Conservation (phyloP, 2,888 invertebrate species). For the Operophtera brumata region DNA sequence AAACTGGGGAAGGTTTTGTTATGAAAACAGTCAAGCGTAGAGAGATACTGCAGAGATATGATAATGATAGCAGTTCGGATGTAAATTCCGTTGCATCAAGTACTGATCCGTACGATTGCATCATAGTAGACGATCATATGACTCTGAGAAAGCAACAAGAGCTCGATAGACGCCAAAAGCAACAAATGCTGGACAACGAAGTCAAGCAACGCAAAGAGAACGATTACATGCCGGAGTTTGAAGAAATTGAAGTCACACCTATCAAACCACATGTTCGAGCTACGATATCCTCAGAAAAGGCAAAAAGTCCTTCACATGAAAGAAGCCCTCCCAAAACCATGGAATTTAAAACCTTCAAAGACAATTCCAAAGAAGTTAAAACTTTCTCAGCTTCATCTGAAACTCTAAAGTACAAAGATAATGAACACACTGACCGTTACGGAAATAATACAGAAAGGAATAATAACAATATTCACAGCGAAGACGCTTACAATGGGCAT, state of each 20-base stretch:
- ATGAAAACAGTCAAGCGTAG: conserved; percentile 87
- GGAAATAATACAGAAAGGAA: conserved; percentile 70
- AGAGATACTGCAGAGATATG: conserved; percentile 87
- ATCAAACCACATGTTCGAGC: conserved; percentile 74
- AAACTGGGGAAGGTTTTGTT: conserved; percentile 83
- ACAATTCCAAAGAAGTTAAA: conserved; percentile 74
- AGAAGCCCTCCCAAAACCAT: conserved; percentile 68
- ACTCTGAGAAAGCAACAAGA: conserved; percentile 77
- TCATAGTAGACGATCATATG: conserved; percentile 90
- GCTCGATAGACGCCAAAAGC: conserved; percentile 69
- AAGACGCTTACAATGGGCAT: conserved; percentile 65
- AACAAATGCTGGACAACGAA: conserved; percentile 62
- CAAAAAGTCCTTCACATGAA: conserved; percentile 66
- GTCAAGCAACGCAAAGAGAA: conserved; percentile 71
- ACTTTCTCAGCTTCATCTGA: conserved; percentile 77
- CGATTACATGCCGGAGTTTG: conserved; percentile 74
- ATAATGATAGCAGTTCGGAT: conserved; percentile 83
- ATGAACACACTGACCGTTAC: conserved; percentile 68
- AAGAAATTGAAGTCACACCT: conserved; percentile 75
- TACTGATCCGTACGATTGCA: conserved; percentile 89
- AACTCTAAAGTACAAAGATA: conserved; percentile 74
- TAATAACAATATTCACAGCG: conserved; percentile 61
- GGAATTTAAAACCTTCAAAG: conserved; percentile 79
- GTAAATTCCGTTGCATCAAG: conserved; percentile 84
- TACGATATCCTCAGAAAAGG: conserved; percentile 66